Conservation (phyloP, 23 tunicate species). For the Styela clava region DNA sequence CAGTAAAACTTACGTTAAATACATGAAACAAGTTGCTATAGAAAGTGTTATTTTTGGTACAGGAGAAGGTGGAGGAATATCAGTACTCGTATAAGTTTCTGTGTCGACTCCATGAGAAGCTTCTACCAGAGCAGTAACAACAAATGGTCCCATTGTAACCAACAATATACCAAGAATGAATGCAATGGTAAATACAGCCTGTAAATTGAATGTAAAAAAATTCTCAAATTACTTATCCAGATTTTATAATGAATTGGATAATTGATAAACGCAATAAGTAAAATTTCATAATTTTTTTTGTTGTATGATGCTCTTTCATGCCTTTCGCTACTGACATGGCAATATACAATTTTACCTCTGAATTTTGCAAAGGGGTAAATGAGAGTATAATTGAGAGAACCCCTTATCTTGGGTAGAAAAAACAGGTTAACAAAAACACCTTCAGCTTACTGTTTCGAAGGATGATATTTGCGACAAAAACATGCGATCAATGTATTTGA, state of each 20-base stretch:
- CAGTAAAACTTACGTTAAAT: conserved; percentile 41
- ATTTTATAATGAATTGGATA: background rate
- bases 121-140: conserved; percentile 39
- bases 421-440: too few species aligned
- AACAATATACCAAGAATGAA: conserved; percentile 43
- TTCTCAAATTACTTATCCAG: background rate
- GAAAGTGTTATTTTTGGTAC: conserved; percentile 33
- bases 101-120: conserved; percentile 13
- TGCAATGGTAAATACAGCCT: conserved; percentile 49
- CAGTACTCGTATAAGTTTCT: background rate
- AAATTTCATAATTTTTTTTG: too few species aligned
- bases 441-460: too few species aligned
- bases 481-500: too few species aligned
- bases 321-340: too few species aligned
- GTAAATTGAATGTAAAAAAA: background rate
- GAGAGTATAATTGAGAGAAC: too few species aligned
- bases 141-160: conserved; percentile 37
- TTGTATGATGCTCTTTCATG: too few species aligned
- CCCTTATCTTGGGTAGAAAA: too few species aligned
- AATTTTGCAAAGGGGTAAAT: too few species aligned
- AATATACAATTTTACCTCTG: too few species aligned
- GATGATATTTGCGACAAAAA: too few species aligned
- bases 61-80: background rate
- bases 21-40: conserved; percentile 32
- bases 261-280: too few species aligned